Percentiles rank a stretch among this genome's conserved stretches.
Conservation (phyloP, 2,113 vertebrate genomes). For the Boleophthalmus pectinirostris region DNA sequence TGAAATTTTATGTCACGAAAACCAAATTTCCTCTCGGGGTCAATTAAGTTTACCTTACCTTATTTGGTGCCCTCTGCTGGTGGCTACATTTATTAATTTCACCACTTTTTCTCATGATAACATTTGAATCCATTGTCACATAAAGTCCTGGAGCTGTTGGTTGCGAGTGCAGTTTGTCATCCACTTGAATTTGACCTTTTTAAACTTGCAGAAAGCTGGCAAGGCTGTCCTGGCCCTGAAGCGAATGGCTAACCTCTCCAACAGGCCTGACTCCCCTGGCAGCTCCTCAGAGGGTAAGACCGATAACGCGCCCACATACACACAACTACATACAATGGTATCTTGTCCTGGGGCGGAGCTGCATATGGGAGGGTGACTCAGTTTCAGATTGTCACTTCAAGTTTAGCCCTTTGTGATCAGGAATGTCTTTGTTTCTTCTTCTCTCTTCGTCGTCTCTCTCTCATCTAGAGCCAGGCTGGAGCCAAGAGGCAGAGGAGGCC, state of each 20-base stretch:
- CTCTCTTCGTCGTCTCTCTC: slow-evolving; percentile 3
- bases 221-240: slow-evolving; percentile 86
- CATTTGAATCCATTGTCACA: slow-evolving; percentile 21
- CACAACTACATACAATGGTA: neutral
- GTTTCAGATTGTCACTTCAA: slow-evolving; percentile 61
- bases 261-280: slow-evolving; percentile 58
- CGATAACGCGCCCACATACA: slow-evolving; percentile 23
- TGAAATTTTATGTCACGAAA: no score
- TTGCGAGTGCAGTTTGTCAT: slow-evolving; percentile 31
- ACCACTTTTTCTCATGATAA: neutral
- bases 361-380: slow-evolving; percentile 53
- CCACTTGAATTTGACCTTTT: slow-evolving; percentile 41
- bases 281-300: slow-evolving; percentile 67
- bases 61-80: no score
- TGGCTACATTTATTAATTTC: slow-evolving; percentile 2
- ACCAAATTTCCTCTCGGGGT: no score
- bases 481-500: slow-evolving; percentile 66
- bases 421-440: slow-evolving; percentile 28
- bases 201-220: slow-evolving; percentile 82
- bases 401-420: slow-evolving; percentile 63
- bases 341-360: slow-evolving; percentile 27
- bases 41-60: no score
- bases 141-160: slow-evolving; percentile 12
- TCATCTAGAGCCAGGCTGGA: slow-evolving; percentile 68
- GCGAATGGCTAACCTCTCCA: slow-evolving; percentile 81